A percentile compares a stretch with the other conserved stretches of the same genome.
Conservation (phyloP, 2,113 vertebrate species). For the Tachuris rubrigastra region DNA sequence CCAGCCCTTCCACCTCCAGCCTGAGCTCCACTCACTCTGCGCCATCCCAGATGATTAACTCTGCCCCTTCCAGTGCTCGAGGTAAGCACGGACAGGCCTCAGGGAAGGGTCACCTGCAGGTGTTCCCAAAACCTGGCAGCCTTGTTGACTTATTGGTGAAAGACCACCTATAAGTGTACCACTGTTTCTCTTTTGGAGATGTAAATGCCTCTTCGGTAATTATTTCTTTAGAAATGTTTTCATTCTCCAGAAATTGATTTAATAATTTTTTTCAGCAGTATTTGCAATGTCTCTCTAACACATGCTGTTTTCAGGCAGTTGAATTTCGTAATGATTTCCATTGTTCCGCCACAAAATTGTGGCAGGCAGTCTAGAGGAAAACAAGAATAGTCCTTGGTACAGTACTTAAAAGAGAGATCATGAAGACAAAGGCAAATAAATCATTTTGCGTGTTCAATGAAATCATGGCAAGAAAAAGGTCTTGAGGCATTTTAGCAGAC, state of each 20-base stretch:
- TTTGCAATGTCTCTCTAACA: not conserved
- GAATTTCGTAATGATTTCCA: not conserved
- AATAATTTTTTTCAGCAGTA: not conserved
- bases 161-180: not conserved
- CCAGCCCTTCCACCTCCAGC: slow-evolving; percentile 94
- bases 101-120: not conserved
- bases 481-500: not conserved
- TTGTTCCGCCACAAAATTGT: not conserved
- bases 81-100: slow-evolving; percentile 76
- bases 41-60: slow-evolving; percentile 91
- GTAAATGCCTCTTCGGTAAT: not conserved
- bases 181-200: not conserved
- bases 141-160: not conserved
- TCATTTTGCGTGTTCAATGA: not conserved
- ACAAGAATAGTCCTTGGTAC: not conserved
- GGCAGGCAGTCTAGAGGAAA: not conserved
- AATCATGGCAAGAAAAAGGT: slow-evolving; percentile 3
- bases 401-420: slow-evolving; percentile 4
- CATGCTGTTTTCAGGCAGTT: not conserved
- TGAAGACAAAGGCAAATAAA: slow-evolving; percentile 7
- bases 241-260: not conserved
- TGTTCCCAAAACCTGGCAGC: not conserved
- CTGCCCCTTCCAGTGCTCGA: slow-evolving; percentile 93
- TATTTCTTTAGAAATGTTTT: not conserved
- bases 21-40: slow-evolving; percentile 93